Base-by-base conservation (phyloP, 2,113 vertebrate species). In the Rhabdomys dilectus region DNA sequence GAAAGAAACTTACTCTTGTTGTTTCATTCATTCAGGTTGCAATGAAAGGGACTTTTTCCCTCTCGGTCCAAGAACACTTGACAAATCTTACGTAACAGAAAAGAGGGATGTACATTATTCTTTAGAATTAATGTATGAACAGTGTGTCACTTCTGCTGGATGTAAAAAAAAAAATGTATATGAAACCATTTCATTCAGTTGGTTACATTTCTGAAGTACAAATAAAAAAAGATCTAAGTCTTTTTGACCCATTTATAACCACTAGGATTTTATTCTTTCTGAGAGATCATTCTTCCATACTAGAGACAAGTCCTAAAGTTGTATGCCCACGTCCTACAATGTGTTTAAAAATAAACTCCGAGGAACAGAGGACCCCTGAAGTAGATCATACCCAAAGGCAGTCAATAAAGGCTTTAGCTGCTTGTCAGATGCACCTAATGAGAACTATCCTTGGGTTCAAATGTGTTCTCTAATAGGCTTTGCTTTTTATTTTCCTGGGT, bases 101-200 rank as follows among this genome's bases (percentile, higher is more conserved):
- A 96, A 76, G 96, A 98, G 98, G 88, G 98, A 97, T 99, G 98
- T 99, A 98, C 98, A 98, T 99, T 99, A 99, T 98, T 97, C 97
- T 98, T 98, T 96, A 98, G 98, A 98, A 97, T 98, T 97, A 98
- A 99, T 99, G 99, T 99, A 98, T 98, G 97, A 98, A 98, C 98
- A 99, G 98, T 98, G 98, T 99, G 98, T 98, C 98, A 98, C 98
- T 99, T 98, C 96, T 98, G 97, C 98, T 98, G 98, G 98, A 98
- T 99, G 98, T 99, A 99, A 99, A 99, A 99, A 98, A 99, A 99
- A 99, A 99, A 99, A 98, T 99, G 99, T 99, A 99, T 98, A 99
- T 99, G 98, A 98, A 99, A 98, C 90, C 98, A 99, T 99, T 98
- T 99, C 98, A 98, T 99, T 99, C 98, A 98, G 98, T 98, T 99